A percentile compares a stretch with the other conserved stretches of the same genome.
These are phyloP conservation scores for Lordiphosa collinella DNA, from an alignment of 1,140 invertebrate genomes.

Conservation along the genomic window DNA sequence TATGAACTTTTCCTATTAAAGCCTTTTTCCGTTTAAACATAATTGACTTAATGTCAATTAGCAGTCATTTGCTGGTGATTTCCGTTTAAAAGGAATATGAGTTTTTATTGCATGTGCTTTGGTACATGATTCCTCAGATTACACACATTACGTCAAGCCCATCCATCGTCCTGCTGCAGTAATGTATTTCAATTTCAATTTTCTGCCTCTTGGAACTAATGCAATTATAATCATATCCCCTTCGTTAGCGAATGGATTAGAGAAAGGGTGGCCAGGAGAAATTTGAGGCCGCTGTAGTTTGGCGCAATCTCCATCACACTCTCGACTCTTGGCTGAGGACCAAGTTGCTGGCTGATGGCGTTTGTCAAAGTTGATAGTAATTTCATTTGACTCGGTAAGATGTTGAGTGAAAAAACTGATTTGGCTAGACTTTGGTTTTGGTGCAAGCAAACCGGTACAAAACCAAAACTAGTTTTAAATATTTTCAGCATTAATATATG, in stretches of 20 bases:
- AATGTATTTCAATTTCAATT: slow-evolving; percentile 73
- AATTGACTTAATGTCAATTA: slow-evolving; percentile 38
- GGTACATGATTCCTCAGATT: slow-evolving; percentile 6
- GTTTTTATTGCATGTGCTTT: slow-evolving; percentile 28
- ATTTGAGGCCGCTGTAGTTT: slow-evolving; percentile 5
- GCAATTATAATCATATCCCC: slow-evolving; percentile 74
- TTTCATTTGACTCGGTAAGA: slow-evolving; percentile 37
- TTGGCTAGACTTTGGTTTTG: too few species aligned
- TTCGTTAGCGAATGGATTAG: slow-evolving; percentile 62
- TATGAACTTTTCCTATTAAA: slow-evolving; percentile 51
- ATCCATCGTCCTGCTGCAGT: slow-evolving; percentile 59
- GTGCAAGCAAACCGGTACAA: too few species aligned
- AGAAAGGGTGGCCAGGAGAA: slow-evolving; percentile 23
- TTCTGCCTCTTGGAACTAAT: slow-evolving; percentile 70
- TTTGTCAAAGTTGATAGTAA: slow-evolving; percentile 54
- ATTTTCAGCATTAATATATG: too few species aligned
- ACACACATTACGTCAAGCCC: slow-evolving; percentile 35
- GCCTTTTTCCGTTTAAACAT: slow-evolving; percentile 5
- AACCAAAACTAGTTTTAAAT: too few species aligned
- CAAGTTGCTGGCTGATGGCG: slow-evolving; percentile 37
- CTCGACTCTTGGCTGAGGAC: slow-evolving; percentile 49
- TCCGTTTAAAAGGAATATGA: slow-evolving; percentile 14
- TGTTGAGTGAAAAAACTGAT: too few species aligned
- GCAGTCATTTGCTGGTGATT: slow-evolving; percentile 31
- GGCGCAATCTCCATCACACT: slow-evolving; percentile 15